Evolutionary conservation across 2,888 invertebrate species (phyloP).

Genomic region (Drosophila aldrichi): DNA sequence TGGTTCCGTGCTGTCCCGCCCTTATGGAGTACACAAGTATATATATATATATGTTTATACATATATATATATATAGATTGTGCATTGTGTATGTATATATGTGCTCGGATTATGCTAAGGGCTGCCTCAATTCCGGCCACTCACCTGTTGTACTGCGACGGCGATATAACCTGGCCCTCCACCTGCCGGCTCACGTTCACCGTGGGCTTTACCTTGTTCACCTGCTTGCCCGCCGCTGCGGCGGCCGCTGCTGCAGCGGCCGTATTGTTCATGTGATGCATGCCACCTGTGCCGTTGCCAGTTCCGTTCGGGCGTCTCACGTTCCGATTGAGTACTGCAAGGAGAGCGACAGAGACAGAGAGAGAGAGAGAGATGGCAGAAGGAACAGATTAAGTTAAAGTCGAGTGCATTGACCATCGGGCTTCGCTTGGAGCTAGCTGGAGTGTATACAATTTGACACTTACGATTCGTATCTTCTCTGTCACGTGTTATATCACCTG

Average conservation of each 20-base stretch:
- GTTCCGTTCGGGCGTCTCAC: slow-evolving; percentile 87
- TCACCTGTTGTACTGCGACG: slow-evolving; percentile 89
- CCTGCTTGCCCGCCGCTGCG: slow-evolving; percentile 88
- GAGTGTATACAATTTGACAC: slow-evolving; percentile 84
- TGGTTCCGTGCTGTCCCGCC: slow-evolving; percentile 41
- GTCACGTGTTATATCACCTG: slow-evolving; percentile 91
- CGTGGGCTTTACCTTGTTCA: slow-evolving; percentile 95
- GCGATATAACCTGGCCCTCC: slow-evolving; percentile 89
- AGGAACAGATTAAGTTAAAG: slow-evolving; percentile 9
- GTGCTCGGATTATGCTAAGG: slow-evolving; percentile 25
- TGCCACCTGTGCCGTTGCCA: slow-evolving; percentile 75
- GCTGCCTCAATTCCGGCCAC: slow-evolving; percentile 24
- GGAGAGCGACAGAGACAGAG: not conserved
- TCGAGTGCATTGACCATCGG: slow-evolving; percentile 13
- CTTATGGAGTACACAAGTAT: slow-evolving; percentile 20
- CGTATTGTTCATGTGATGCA: slow-evolving; percentile 88
- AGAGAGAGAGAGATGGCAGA: not conserved
- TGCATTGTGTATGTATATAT: slow-evolving; percentile 3
- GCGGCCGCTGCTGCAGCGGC: slow-evolving; percentile 85
- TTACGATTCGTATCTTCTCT: slow-evolving; percentile 92
- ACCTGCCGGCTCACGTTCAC: slow-evolving; percentile 93
- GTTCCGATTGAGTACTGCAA: slow-evolving; percentile 92
- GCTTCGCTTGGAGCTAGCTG: not conserved
- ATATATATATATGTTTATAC: slow-evolving; percentile 1
- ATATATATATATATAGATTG: slow-evolving; percentile 9